Evolutionary conservation across 1,140 invertebrate species (phyloP).

Genomic region (Drosophila murphyi): DNA sequence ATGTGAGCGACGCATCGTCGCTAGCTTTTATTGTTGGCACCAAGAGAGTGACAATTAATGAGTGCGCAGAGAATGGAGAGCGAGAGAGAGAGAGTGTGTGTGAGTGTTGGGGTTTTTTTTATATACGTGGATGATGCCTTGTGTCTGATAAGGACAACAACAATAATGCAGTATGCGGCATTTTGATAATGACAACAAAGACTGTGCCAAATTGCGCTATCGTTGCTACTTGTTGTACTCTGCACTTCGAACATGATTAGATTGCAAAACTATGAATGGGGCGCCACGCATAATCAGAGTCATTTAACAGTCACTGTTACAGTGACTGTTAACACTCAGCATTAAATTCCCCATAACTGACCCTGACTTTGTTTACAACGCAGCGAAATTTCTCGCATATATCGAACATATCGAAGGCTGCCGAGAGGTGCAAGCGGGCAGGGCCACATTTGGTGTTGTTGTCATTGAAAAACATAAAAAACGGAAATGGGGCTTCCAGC

Average conservation of each 20-base stretch:
- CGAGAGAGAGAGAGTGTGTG: neutral
- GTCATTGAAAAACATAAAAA: constrained; percentile 51
- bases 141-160: constrained; percentile 33
- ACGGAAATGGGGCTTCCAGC: constrained; percentile 69
- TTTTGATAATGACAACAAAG: constrained; percentile 56
- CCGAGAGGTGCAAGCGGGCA: too few relatives aligned
- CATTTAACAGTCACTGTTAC: constrained; percentile 2
- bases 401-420: neutral
- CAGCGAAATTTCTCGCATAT: constrained; percentile 46
- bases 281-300: constrained; percentile 15
- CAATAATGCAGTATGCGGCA: constrained; percentile 45
- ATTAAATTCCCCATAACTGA: constrained; percentile 16
- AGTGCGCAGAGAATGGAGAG: constrained; percentile 4
- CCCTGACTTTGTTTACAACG: constrained; percentile 75
- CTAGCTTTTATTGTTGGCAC: constrained; percentile 52
- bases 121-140: constrained; percentile 22
- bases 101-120: too few relatives aligned
- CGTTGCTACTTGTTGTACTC: constrained; percentile 51
- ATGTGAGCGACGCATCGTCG: constrained; percentile 68
- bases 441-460: constrained; percentile 4
- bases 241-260: constrained; percentile 62
- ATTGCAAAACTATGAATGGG: constrained; percentile 76
- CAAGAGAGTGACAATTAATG: constrained; percentile 21
- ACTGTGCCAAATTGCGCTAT: constrained; percentile 36
- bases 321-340: constrained; percentile 11